Evolutionary conservation across 2,888 invertebrate species (phyloP).

Genomic region (Orthosia incerta): DNA sequence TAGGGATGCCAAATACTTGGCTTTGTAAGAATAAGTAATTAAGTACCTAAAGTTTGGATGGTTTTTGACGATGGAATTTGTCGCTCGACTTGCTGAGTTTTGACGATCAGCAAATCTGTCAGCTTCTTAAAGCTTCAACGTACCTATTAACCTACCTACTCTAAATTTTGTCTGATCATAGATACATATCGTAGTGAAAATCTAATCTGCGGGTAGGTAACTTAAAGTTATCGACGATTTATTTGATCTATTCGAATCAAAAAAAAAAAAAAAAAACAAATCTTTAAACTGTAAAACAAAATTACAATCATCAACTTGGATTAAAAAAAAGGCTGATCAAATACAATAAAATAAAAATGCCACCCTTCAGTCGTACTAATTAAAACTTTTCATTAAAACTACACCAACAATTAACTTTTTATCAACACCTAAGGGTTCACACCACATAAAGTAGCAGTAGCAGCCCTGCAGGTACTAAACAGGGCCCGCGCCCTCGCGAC

Average conservation of each 20-base stretch:
- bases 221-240: too few relatives aligned
- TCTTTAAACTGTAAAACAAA: not conserved
- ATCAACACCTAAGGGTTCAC: not conserved
- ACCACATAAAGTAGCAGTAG: constrained; percentile 3
- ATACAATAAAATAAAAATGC: not conserved
- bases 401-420: constrained; percentile 27
- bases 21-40: not conserved
- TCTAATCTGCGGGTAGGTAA: too few relatives aligned
- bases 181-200: too few relatives aligned
- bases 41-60: not conserved
- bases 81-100: not conserved
- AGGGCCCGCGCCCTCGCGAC: constrained; percentile 63
- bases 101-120: not conserved
- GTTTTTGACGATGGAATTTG: not conserved
- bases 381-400: constrained; percentile 22
- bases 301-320: not conserved
- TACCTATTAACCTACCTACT: too few relatives aligned
- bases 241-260: too few relatives aligned
- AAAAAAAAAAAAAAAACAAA: too few relatives aligned
- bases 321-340: not conserved
- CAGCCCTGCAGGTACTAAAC: constrained; percentile 63
- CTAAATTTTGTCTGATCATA: too few relatives aligned
- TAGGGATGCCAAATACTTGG: constrained; percentile 32
- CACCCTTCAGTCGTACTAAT: not conserved
- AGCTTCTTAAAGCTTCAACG: too few relatives aligned